phyloP scores from a whole-genome alignment of 2,113 vertebrate genomes.

The Raja brachyura region DNA sequence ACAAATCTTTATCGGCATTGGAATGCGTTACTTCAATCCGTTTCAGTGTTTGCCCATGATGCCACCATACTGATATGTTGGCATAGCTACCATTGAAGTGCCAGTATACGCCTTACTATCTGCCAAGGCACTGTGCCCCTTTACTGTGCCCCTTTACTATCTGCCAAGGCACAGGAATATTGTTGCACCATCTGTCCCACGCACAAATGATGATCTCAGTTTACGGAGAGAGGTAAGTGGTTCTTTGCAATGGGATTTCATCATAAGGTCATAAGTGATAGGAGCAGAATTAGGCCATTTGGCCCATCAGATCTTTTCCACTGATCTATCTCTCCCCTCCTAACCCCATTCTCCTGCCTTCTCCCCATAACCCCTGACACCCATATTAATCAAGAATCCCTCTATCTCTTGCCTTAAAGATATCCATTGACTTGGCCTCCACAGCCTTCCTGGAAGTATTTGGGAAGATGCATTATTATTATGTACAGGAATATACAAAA shows the following conservation, averaged over 20 bases:
- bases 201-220: background rate
- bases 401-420: too few species aligned
- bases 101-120: background rate
- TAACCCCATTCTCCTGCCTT: too few species aligned
- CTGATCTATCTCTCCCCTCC: too few species aligned
- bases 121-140: background rate
- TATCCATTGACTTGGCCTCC: too few species aligned
- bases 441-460: background rate
- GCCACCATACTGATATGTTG: background rate
- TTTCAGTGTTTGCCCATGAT: background rate
- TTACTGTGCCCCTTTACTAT: background rate
- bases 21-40: background rate
- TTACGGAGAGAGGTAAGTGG: background rate
- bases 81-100: background rate
- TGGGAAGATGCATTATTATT: background rate
- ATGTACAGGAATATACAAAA: background rate
- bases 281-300: too few species aligned
- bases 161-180: background rate
- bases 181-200: background rate
- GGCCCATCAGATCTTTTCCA: too few species aligned
- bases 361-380: too few species aligned
- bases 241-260: constrained; percentile 17
- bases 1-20: background rate
- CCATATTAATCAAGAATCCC: too few species aligned
- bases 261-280: background rate